Base-by-base conservation (phyloP, 2,113 vertebrate species). In the Hemichromis elongatus region DNA sequence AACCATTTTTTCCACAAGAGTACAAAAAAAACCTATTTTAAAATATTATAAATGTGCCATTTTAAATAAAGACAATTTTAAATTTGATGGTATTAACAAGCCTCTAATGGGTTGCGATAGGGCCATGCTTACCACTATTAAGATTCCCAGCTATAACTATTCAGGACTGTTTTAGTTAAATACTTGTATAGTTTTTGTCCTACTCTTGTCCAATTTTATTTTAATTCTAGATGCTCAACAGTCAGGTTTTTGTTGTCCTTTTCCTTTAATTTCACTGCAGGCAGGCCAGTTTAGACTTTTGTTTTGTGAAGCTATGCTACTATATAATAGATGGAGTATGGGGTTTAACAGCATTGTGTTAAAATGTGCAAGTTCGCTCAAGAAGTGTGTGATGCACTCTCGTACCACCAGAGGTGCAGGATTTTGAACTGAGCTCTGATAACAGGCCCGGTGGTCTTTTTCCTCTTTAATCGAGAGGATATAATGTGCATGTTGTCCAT, bases 121-220 rank as follows among this genome's bases (percentile, higher is more conserved):
- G 18, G 9, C 19, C 9, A 0, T 70, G 8, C 3, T 70, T 42
- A 50, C 47, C 16, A 4, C 18, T 52, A 21, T 66, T 40, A 13
- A 66, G 35, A 19, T 16, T 57, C 55, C 7, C 55, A 56, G 24
- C 54, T 37, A n/a, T n/a, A 35, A 63, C 30, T 63, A 19, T 1
- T 37, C 18, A 37, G 18, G 30, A 3, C 1, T 0, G 6, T 0
- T 37, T 13, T 0, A 63, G 33, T 5, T 21, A 37, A 63, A 37
- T 3, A 8, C 33, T 3, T 13, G 19, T 55, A 3, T 26, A 55
- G 21, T 63, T 21, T 10, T 40, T 0, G 30, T 35, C 30, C 10
- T 19, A 3, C 11, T 66, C 61, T 66, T 14, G 33, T 70, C 37
- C n/a, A n/a, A n/a, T n/a, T n/a, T n/a, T n/a, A n/a, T n/a, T n/a